Evolutionary conservation across 2,888 invertebrate genomes (phyloP).

Genomic region (Odontocolon sp.): DNA sequence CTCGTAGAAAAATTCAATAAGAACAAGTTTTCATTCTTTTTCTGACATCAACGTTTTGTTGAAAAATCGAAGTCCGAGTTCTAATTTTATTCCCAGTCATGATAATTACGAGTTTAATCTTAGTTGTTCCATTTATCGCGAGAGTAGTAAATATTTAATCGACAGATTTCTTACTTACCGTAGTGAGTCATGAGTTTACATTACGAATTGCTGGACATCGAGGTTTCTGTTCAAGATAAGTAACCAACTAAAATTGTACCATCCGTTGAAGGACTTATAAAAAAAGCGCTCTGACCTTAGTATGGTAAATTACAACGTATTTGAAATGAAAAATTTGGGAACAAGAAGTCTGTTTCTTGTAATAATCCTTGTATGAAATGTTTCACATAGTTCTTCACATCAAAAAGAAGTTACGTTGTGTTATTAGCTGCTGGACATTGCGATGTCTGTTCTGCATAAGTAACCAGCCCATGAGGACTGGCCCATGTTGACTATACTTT

Average conservation of each 20-base stretch:
- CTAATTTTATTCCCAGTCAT: background rate
- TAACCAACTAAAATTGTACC: slow-evolving; percentile 5
- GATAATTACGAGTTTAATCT: background rate
- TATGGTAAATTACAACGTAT: too few relatives aligned
- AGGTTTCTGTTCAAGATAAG: background rate
- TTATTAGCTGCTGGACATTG: too few relatives aligned
- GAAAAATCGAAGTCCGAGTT: background rate
- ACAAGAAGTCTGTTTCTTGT: too few relatives aligned
- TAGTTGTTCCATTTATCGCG: background rate
- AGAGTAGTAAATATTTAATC: background rate
- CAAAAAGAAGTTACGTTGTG: too few relatives aligned
- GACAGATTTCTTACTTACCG: background rate
- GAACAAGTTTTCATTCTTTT: background rate
- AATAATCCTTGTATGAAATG: too few relatives aligned
- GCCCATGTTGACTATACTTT: too few relatives aligned
- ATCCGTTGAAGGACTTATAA: background rate
- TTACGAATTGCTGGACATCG: background rate
- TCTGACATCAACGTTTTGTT: background rate
- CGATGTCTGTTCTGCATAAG: too few relatives aligned
- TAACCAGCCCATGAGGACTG: too few relatives aligned
- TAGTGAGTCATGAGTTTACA: too few relatives aligned
- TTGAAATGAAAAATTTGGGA: too few relatives aligned
- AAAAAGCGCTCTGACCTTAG: too few relatives aligned
- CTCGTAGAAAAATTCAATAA: background rate
- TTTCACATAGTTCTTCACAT: too few relatives aligned